These are phyloP conservation scores for Pristionchus exspectatus DNA, from an alignment of 2,888 invertebrate genomes.

Conservation along the genomic window DNA sequence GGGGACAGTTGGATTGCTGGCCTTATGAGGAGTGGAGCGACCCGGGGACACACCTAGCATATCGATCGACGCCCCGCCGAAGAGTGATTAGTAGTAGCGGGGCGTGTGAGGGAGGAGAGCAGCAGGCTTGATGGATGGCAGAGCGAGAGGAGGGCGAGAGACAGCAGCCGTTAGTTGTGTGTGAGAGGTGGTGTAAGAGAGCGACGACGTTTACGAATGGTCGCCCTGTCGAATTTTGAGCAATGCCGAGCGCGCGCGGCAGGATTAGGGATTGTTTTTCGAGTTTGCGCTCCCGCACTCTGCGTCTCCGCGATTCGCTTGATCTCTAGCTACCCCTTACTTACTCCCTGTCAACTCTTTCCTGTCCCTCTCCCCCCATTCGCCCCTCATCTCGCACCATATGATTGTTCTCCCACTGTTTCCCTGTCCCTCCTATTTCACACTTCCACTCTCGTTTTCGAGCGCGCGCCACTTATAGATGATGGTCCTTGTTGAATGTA, in stretches of 20 bases:
- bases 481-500: not conserved
- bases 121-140: slow-evolving; percentile 49
- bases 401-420: not conserved
- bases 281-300: not conserved
- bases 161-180: slow-evolving; percentile 43
- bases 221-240: slow-evolving; percentile 25
- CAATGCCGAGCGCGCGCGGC: not conserved
- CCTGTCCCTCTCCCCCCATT: not conserved
- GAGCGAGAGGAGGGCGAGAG: not conserved
- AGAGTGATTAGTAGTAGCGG: slow-evolving; percentile 25
- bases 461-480: not conserved
- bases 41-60: not conserved
- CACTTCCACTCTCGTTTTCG: not conserved
- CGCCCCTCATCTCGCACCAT: slow-evolving; percentile 2
- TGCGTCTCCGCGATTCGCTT: not conserved
- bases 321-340: slow-evolving; percentile 14
- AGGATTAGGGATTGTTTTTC: slow-evolving; percentile 11
- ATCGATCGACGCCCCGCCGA: slow-evolving; percentile 1
- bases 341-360: slow-evolving; percentile 14
- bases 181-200: slow-evolving; percentile 11
- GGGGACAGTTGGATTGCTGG: not conserved
- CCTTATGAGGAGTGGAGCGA: not conserved
- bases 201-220: not conserved
- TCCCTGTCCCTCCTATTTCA: not conserved
- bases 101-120: slow-evolving; percentile 27